A percentile compares a stretch with the other conserved stretches of the same genome.
Conservation (phyloP, 2,888 invertebrate genomes). For the Drosophila crucigera region DNA sequence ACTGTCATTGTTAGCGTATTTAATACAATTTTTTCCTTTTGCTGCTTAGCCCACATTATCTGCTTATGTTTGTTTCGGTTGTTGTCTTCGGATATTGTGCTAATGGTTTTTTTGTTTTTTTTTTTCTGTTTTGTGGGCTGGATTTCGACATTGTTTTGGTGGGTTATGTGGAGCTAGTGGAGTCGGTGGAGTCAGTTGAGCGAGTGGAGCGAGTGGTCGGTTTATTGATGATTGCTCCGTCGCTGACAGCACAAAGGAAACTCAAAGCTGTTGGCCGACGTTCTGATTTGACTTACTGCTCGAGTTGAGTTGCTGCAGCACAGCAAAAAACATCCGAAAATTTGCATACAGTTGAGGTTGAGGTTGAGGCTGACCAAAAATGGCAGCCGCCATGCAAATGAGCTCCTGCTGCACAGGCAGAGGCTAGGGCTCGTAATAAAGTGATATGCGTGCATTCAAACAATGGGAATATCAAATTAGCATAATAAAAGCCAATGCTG, state of each 20-base stretch:
- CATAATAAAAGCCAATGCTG: conserved; percentile 78
- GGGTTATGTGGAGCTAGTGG: conserved; percentile 44
- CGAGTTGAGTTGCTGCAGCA: conserved; percentile 72
- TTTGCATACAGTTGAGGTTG: conserved; percentile 76
- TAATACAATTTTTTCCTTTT: background rate
- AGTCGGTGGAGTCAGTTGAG: conserved; percentile 17
- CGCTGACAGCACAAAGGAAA: conserved; percentile 78
- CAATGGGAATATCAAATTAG: conserved; percentile 81
- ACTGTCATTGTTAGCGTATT: conserved; percentile 1
- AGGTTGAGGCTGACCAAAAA: conserved; percentile 71
- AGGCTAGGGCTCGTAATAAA: conserved; percentile 67
- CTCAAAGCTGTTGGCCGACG: conserved; percentile 53
- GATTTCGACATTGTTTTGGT: conserved; percentile 74
- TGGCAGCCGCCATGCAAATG: conserved; percentile 78
- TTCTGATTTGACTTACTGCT: conserved; percentile 80
- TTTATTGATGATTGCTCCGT: conserved; percentile 74
- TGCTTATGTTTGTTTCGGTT: conserved; percentile 38
- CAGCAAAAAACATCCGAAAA: conserved; percentile 41
- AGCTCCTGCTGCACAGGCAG: conserved; percentile 21
- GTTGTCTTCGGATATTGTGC: conserved; percentile 42
- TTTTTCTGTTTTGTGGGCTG: conserved; percentile 22
- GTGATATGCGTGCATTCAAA: conserved; percentile 79
- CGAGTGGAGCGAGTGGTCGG: conserved; percentile 39
- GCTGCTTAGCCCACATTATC: background rate
- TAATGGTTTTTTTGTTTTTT: conserved; percentile 25